Evolutionary conservation across 2,888 invertebrate species (phyloP).

Genomic region (Lithosia quadra): DNA sequence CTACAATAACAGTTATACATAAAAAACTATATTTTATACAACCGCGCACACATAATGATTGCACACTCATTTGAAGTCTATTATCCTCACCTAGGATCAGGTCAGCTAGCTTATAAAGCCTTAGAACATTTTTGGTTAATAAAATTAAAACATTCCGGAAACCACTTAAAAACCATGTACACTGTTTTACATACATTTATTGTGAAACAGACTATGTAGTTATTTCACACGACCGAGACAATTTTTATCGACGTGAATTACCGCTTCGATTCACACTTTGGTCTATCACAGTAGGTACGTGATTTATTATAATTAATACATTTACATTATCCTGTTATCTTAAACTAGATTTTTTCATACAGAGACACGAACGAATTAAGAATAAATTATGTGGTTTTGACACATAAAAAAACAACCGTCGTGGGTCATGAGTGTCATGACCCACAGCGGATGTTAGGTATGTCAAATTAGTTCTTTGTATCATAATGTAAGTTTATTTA

Average conservation of each 20-base stretch:
- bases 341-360: slow-evolving; percentile 6
- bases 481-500: not conserved
- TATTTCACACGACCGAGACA: not conserved
- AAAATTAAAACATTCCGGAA: not conserved
- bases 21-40: no score
- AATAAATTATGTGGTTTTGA: not conserved
- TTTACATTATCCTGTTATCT: not conserved
- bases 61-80: no score
- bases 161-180: not conserved
- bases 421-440: not conserved
- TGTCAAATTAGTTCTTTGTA: not conserved
- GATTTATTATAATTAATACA: slow-evolving; percentile 13
- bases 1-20: no score
- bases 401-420: not conserved
- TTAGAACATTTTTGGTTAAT: no score
- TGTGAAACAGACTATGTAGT: slow-evolving; percentile 8
- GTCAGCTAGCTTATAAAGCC: no score
- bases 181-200: not conserved
- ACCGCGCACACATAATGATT: no score
- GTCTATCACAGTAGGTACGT: slow-evolving; percentile 23
- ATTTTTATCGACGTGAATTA: slow-evolving; percentile 17
- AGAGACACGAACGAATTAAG: not conserved
- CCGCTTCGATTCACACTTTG: slow-evolving; percentile 22
- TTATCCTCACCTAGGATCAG: no score
- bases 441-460: not conserved